Evolutionary conservation across 2,888 invertebrate species (phyloP).

Genomic region (Antheraea assamensis): DNA sequence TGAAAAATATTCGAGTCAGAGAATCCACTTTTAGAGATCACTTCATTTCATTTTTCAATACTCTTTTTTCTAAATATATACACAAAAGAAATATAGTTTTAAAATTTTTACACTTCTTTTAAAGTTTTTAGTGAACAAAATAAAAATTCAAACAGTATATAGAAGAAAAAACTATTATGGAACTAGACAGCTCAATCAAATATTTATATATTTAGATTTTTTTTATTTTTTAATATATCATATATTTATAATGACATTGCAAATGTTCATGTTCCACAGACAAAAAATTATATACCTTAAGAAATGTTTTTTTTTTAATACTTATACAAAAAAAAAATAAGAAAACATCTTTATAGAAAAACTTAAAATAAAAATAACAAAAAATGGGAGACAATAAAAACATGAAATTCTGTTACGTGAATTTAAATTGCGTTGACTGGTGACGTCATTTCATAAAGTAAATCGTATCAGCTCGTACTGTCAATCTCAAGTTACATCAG

Average conservation of each 20-base stretch:
- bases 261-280: background rate
- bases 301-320: no score
- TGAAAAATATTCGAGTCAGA: constrained; percentile 18
- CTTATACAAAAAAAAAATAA: background rate
- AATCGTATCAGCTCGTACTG: background rate
- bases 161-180: background rate
- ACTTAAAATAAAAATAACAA: no score
- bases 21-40: constrained; percentile 25
- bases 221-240: background rate
- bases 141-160: background rate
- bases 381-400: background rate
- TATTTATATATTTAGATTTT: background rate
- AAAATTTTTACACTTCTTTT: background rate
- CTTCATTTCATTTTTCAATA: constrained; percentile 21
- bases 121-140: background rate
- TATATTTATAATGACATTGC: background rate
- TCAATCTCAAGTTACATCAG: background rate
- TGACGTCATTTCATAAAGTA: background rate
- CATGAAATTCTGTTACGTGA: background rate
- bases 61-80: constrained; percentile 16
- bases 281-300: background rate
- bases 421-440: background rate
- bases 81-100: background rate
- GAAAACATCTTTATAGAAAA: background rate
- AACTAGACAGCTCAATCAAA: background rate